These are phyloP conservation scores for Rhodinocichla rosea DNA, from an alignment of 2,113 vertebrate species.

Conservation along the genomic window DNA sequence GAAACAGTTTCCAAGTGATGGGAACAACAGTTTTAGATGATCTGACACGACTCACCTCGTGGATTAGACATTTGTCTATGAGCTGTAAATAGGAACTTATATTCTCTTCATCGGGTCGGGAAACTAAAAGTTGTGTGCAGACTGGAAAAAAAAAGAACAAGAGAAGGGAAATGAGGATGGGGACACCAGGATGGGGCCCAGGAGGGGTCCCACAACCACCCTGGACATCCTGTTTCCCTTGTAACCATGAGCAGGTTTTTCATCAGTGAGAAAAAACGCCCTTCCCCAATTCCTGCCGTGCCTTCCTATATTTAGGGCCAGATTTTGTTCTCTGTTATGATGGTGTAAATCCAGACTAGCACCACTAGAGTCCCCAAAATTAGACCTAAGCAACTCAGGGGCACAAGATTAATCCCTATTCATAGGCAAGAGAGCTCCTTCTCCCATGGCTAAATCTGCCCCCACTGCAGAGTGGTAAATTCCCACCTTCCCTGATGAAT, in stretches of 20 bases:
- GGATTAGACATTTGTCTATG: constrained; percentile 97
- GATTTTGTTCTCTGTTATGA: constrained; percentile 18
- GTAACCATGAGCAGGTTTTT: neutral
- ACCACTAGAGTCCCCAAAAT: neutral
- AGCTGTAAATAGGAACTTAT: constrained; percentile 98
- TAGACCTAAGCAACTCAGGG: neutral
- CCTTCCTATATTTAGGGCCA: constrained; percentile 55
- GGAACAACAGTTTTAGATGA: constrained; percentile 7
- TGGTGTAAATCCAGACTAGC: neutral
- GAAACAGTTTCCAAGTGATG: constrained; percentile 41
- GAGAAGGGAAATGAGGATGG: neutral
- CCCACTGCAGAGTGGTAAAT: neutral
- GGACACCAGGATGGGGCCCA: neutral
- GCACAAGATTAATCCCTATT: neutral
- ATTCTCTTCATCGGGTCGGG: constrained; percentile 95
- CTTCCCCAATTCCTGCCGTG: constrained; percentile 22
- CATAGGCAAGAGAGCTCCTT: neutral
- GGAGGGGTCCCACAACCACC: neutral
- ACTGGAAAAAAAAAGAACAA: constrained; percentile 70
- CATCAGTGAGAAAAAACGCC: neutral
- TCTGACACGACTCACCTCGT: constrained; percentile 82
- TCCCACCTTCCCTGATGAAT: neutral
- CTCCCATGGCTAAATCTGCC: neutral
- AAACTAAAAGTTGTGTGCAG: constrained; percentile 97
- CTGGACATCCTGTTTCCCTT: neutral